Percentiles rank a stretch among this genome's conserved stretches.
These are phyloP conservation scores for Drosophila varians DNA, from an alignment of 1,140 invertebrate species.

Conservation along the genomic window DNA sequence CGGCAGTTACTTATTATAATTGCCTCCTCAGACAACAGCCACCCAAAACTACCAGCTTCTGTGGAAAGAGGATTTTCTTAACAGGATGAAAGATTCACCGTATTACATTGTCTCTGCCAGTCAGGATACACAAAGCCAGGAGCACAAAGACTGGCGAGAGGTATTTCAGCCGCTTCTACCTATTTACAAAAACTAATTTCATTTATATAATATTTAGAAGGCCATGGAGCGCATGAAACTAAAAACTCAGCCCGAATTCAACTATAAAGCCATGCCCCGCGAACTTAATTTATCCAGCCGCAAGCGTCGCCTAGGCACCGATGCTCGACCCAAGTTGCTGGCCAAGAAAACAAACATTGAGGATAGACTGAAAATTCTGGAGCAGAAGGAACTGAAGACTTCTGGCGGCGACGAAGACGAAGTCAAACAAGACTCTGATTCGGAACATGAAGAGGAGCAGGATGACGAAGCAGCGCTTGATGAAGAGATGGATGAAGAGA, in stretches of 20 bases:
- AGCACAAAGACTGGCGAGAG: slow-evolving; percentile 70
- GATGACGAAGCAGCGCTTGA: slow-evolving; percentile 85
- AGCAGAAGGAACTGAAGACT: slow-evolving; percentile 86
- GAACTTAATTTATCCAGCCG: slow-evolving; percentile 84
- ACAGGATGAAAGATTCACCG: slow-evolving; percentile 84
- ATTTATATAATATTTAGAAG: slow-evolving; percentile 79
- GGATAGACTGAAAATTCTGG: slow-evolving; percentile 84
- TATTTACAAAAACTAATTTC: background rate
- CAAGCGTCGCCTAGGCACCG: slow-evolving; percentile 39
- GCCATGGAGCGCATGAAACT: slow-evolving; percentile 87
- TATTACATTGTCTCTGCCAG: slow-evolving; percentile 87
- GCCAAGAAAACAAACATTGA: slow-evolving; percentile 69
- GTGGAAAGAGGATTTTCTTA: slow-evolving; percentile 81
- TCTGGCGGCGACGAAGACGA: slow-evolving; percentile 84
- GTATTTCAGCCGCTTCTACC: slow-evolving; percentile 8
- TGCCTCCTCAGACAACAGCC: slow-evolving; percentile 53
- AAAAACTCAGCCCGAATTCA: slow-evolving; percentile 83
- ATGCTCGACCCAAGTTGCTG: slow-evolving; percentile 31
- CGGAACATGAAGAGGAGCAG: slow-evolving; percentile 84
- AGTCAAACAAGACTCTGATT: slow-evolving; percentile 84
- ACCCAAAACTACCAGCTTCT: slow-evolving; percentile 74
- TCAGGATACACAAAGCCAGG: slow-evolving; percentile 83
- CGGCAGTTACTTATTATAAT: background rate
- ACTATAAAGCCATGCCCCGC: slow-evolving; percentile 85
- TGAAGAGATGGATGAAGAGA: slow-evolving; percentile 89